phyloP scores from a whole-genome alignment of 2,113 vertebrate genomes.

The Phainopepla nitens region DNA sequence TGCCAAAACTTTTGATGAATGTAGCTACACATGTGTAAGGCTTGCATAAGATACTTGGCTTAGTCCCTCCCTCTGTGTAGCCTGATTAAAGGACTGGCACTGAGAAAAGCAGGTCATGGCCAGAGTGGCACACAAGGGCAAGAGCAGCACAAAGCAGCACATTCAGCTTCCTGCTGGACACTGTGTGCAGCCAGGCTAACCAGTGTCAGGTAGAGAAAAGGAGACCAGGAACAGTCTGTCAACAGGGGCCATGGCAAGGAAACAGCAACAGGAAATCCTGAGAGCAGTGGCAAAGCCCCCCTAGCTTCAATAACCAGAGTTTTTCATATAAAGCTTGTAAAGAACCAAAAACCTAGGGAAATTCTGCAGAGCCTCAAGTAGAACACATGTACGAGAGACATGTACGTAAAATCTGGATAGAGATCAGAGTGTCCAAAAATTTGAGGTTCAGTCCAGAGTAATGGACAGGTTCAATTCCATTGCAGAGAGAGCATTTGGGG shows the following conservation, averaged over 20 bases:
- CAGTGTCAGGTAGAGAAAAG: not conserved
- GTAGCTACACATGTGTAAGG: not conserved
- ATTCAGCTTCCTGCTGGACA: not conserved
- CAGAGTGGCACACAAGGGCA: not conserved
- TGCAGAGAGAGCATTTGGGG: not conserved
- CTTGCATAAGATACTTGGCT: not conserved
- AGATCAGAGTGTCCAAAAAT: not conserved
- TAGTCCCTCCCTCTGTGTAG: not conserved
- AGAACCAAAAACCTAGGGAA: not conserved
- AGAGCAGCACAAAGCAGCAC: rapidly evolving
- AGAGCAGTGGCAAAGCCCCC: not conserved
- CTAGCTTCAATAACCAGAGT: not conserved
- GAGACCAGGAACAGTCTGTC: not conserved
- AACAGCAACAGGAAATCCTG: not conserved
- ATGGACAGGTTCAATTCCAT: not conserved
- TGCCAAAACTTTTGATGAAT: not conserved
- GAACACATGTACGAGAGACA: not conserved
- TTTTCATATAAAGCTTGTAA: not conserved
- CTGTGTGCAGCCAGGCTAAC: not conserved
- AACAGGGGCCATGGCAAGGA: not conserved
- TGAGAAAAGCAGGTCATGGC: not conserved
- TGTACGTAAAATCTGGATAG: not conserved
- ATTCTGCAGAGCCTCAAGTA: not conserved
- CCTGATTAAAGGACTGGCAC: not conserved
- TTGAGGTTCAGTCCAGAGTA: not conserved